Evolutionary conservation across 2,888 invertebrate genomes (phyloP), one percentile per base, ranked within the genome.

Genomic region (Drosophila ezoana): DNA sequence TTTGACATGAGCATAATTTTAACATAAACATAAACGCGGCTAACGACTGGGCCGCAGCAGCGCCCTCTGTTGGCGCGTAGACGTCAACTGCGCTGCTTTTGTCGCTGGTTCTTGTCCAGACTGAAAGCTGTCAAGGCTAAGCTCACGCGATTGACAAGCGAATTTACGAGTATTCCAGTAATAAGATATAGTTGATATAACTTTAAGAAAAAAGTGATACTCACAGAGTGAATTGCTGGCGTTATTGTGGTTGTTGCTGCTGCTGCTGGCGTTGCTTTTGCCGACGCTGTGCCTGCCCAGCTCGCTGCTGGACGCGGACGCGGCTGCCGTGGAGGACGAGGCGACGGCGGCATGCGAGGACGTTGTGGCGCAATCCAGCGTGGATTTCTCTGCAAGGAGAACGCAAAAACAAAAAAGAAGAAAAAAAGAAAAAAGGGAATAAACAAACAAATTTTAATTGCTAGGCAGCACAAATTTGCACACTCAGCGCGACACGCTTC

Each of bases 341-440:
- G 81, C 84, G 59, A 84, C 78, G 47, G 81, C 76, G 37, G 79
- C 84, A 59, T 89, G 90, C 51, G 89, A 72, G 64, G 90, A 83
- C 59, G 89, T 84, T 62, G 91, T 84, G 20, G 70, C 68, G 76
- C 91, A 91, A 49, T 90, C 91, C 62, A 91, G 70, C 35, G 91
- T 78, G 16, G 91, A 90, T 90, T 91, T 91, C 73, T 91, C 91
- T 91, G 82, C 43, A n/a, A n/a, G n/a, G n/a, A n/a, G n/a, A n/a
- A n/a, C n/a, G n/a, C n/a, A n/a, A n/a, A n/a, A n/a, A 83, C 84
- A 48, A 60, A 54, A 10, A 23, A 69, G 48, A 44, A 54, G 56
- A 48, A 23, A 51, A 48, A 23, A 51, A 72, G 16, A 45, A 47
- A 5, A 72, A 65, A 71, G 10, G 8, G 18, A 33, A 54, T 18